Conservation (phyloP, 2,113 vertebrate species). For the Colinus virginianus region DNA sequence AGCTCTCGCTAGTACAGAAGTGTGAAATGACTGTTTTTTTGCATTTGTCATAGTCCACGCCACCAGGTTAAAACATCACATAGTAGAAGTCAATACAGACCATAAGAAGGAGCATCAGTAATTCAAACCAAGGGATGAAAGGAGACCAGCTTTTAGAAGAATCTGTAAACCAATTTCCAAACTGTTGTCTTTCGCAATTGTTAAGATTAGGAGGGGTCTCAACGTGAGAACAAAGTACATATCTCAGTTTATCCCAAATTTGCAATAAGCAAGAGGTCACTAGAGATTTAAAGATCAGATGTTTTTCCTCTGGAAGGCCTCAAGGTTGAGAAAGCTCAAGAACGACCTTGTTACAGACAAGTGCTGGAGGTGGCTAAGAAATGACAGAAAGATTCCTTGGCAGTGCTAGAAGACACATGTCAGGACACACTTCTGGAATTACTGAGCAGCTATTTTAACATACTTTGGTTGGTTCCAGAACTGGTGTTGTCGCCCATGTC, state of each 20-base stretch:
- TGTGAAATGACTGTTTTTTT: background rate
- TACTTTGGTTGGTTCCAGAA: background rate
- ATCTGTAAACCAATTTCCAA: background rate
- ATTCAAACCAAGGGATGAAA: background rate
- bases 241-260: background rate
- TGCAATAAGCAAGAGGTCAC: background rate
- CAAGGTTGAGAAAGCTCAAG: background rate
- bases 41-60: background rate
- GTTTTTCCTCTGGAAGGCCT: background rate
- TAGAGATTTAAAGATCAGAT: background rate
- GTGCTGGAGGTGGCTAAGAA: constrained; percentile 1
- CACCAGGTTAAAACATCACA: background rate
- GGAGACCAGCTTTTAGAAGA: background rate
- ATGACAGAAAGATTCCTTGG: background rate
- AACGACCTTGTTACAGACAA: background rate
- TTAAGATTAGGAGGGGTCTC: background rate
- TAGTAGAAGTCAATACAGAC: background rate
- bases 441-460: background rate
- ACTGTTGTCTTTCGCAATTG: accelerated
- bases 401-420: background rate
- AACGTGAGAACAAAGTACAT: background rate
- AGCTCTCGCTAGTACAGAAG: background rate
- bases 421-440: constrained; percentile 1
- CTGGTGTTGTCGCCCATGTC: background rate
- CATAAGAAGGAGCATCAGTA: background rate